Evolutionary conservation across 1,140 invertebrate genomes (phyloP).

Genomic region (Calephelis nemesis): DNA sequence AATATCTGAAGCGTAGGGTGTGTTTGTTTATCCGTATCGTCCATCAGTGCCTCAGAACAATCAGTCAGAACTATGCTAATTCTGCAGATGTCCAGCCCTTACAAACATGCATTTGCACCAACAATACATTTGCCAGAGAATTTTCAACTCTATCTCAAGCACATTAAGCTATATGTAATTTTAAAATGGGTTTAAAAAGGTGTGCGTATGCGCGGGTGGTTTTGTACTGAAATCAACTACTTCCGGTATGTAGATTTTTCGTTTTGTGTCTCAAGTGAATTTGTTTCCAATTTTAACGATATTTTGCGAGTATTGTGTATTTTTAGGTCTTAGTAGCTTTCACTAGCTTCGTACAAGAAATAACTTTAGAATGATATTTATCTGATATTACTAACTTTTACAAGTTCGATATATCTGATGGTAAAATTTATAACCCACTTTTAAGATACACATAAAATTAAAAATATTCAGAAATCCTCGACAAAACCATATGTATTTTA

Average conservation of each 20-base stretch:
- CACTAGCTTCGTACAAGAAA: too few relatives aligned
- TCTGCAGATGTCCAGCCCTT: constrained; percentile 42
- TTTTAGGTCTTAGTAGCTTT: too few relatives aligned
- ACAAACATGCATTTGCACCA: constrained; percentile 5
- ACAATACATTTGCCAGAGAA: neutral
- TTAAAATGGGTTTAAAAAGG: neutral
- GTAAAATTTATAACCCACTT: too few relatives aligned
- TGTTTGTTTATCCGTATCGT: constrained; percentile 19
- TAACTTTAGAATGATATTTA: too few relatives aligned
- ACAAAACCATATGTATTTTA: too few relatives aligned
- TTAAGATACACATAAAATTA: too few relatives aligned
- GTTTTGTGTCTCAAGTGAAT: constrained; percentile 5
- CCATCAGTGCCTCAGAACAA: constrained; percentile 45
- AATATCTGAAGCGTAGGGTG: neutral
- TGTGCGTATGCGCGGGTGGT: constrained; percentile 6
- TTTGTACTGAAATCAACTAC: constrained; percentile 29
- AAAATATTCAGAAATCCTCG: too few relatives aligned
- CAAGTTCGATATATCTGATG: too few relatives aligned
- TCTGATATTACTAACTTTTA: too few relatives aligned
- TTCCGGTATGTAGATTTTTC: constrained; percentile 26
- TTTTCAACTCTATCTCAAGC: constrained; percentile 20
- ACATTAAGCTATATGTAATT: neutral
- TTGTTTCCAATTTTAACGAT: neutral
- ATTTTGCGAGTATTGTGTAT: neutral
- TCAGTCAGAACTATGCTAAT: constrained; percentile 58